phyloP scores from a whole-genome alignment of 2,888 invertebrate species.

The Chloromyia formosa region DNA sequence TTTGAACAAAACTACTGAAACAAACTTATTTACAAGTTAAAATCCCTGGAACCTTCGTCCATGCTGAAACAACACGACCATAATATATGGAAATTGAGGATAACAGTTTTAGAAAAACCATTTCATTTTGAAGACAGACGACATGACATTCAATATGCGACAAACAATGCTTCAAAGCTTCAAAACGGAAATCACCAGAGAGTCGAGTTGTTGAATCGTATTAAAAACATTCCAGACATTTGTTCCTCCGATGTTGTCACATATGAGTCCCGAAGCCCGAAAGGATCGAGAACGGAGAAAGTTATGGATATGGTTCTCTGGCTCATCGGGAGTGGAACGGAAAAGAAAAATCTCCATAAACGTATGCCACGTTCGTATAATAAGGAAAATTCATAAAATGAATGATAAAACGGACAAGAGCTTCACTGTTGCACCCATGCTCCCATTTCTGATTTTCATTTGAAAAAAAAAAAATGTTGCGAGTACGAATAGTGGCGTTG shows the following conservation, averaged over 20 bases:
- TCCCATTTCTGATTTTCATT: neutral
- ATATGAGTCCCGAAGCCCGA: conserved; percentile 13
- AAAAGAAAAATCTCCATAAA: conserved; percentile 24
- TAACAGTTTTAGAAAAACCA: conserved; percentile 14
- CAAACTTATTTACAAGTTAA: conserved; percentile 3
- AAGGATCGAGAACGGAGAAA: neutral
- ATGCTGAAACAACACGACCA: neutral
- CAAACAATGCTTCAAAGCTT: conserved; percentile 23
- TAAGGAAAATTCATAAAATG: conserved; percentile 35
- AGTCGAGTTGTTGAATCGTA: conserved; percentile 28
- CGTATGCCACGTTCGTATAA: conserved; percentile 28
- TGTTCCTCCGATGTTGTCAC: conserved; percentile 18
- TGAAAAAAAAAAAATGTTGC: neutral
- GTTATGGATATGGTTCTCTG: neutral
- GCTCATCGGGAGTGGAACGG: neutral
- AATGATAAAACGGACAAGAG: neutral
- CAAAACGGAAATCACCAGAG: conserved; percentile 21
- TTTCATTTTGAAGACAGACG: conserved; percentile 8
- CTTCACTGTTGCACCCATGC: neutral
- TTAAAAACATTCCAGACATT: conserved; percentile 34
- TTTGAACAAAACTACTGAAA: neutral
- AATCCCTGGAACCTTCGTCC: neutral
- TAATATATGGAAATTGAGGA: conserved; percentile 16
- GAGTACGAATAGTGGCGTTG: neutral
- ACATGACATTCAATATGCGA: conserved; percentile 21